Evolutionary conservation across 2,797 vertebrate genomes (phyloP), one percentile per base, ranked within the genome.

Genomic region (Fistularia tabacaria): DNA sequence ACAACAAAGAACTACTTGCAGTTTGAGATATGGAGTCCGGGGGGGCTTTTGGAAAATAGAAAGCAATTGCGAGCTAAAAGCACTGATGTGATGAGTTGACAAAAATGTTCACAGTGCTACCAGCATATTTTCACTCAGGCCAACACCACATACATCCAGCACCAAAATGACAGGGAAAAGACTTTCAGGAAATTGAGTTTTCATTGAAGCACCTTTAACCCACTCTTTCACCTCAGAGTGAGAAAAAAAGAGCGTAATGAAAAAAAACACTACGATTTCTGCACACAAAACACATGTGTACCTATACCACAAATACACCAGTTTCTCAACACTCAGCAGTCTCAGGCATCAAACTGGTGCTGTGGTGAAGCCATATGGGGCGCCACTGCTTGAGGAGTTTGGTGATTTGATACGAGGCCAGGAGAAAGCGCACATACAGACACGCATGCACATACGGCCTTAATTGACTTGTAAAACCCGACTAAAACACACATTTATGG

Each of bases 391-490:
- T 74, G 59, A 83, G 65, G 84, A 71, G 66, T 69, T 82, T 79
- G 59, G 74, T 74, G 77, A 88, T 84, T 85, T 84, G 84, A 88
- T 82, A 81, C 64, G 60, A 78, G 66, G 68, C 77, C 41, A 72
- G 12, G 36, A 15, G 39, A 59, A 59, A 63, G 67, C 14, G 60
- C 40, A 52, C 45, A 42, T 38, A 42, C 49, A 70, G 57, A 49
- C 50, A 59, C 36, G 64, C 59, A 62, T 56, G 73, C 66, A 73
- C 40, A 51, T 46, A 57, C 38, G 65, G 77, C 69, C 83, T 88
- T 91, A 91, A 89, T 88, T 90, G 86, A 87, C 89, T 91, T 83
- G 71, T 91, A 90, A 89, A 91, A 86, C 63, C 56, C 62, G 73
- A 81, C 76, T 88, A 80, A 84, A 88, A 83, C 81, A 73, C 76